These are phyloP conservation scores for Chlorops oryzae DNA, from an alignment of 1,140 invertebrate species.

Conservation along the genomic window DNA sequence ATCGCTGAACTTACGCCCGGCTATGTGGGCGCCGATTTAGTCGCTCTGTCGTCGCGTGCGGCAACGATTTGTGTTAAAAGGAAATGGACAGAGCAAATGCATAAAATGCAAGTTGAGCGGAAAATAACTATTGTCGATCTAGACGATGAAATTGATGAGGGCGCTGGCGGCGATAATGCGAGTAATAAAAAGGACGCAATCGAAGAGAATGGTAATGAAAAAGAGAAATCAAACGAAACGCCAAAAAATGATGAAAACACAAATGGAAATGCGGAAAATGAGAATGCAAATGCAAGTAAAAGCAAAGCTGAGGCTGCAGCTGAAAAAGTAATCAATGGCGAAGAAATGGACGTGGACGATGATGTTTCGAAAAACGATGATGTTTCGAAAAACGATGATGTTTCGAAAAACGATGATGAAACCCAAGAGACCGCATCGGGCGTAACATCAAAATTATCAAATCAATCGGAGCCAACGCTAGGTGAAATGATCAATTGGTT, in stretches of 20 bases:
- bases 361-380: not conserved
- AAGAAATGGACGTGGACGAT: not conserved
- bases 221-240: not conserved
- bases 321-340: not conserved
- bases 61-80: constrained; percentile 76
- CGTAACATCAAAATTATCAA: constrained; percentile 13
- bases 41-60: constrained; percentile 78
- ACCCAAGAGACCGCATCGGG: not conserved
- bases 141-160: constrained; percentile 31
- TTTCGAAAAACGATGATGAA: not conserved
- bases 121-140: constrained; percentile 42
- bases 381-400: not conserved
- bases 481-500: constrained; percentile 53
- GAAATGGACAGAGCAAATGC: constrained; percentile 34
- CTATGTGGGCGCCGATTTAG: constrained; percentile 94
- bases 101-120: constrained; percentile 17
- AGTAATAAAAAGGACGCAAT: constrained; percentile 12
- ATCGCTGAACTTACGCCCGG: constrained; percentile 86
- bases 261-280: too few relatives aligned
- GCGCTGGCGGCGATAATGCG: constrained; percentile 15
- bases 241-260: not conserved
- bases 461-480: constrained; percentile 32
- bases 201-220: constrained; percentile 1
- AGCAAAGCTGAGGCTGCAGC: not conserved
- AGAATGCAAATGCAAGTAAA: too few relatives aligned